Evolutionary conservation across 2,113 vertebrate species (phyloP).

Genomic region (Hydrochoerus hydrochaeris): DNA sequence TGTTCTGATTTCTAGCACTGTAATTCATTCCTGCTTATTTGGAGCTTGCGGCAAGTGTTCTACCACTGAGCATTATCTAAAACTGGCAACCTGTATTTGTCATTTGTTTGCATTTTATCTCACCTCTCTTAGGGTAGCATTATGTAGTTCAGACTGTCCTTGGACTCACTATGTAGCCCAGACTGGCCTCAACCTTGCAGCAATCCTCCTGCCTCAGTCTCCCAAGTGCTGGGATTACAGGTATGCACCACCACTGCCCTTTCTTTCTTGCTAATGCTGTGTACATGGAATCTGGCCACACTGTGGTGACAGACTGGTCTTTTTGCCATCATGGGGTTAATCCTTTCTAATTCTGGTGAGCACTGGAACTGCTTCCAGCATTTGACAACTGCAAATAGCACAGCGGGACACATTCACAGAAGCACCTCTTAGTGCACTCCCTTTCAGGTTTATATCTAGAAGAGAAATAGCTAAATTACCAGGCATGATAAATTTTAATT

Average conservation of each 20-base stretch:
- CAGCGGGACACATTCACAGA: not conserved
- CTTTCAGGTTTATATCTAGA: constrained; percentile 15
- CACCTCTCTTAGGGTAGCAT: not conserved
- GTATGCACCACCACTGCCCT: not conserved
- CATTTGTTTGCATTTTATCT: not conserved
- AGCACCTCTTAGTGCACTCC: not conserved
- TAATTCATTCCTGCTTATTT: not conserved
- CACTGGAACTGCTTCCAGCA: not conserved
- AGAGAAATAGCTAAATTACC: constrained; percentile 20
- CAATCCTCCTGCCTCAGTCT: not conserved
- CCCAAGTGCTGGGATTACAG: not conserved
- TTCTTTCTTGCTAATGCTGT: not conserved
- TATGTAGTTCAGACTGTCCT: not conserved
- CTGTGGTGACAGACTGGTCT: not conserved
- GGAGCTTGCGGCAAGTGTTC: not conserved
- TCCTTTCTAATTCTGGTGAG: not conserved
- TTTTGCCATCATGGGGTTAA: not conserved
- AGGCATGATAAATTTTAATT: constrained; percentile 20
- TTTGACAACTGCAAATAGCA: not conserved
- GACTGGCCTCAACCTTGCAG: not conserved
- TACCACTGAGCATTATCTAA: not conserved
- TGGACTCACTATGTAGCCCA: not conserved
- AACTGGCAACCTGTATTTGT: not conserved
- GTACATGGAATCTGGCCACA: not conserved
- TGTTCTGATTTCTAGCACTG: not conserved